Conservation (phyloP, 2,113 vertebrate species). For the Phycodurus eques region DNA sequence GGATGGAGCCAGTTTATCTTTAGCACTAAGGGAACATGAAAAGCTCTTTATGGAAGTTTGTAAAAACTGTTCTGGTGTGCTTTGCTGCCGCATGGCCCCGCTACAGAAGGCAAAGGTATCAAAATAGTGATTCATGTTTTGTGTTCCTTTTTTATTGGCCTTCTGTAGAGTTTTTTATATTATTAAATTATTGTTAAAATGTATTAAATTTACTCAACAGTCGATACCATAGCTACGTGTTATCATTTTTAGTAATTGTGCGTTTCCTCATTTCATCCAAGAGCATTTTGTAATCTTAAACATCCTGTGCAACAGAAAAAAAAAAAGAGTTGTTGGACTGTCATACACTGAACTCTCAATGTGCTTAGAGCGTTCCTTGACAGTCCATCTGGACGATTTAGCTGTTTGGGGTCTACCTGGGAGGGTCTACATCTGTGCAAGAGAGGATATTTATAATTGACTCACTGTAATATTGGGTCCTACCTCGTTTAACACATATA, state of each 20-base stretch:
- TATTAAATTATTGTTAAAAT: too few species aligned
- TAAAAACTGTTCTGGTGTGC: conserved; percentile 90
- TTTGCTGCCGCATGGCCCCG: conserved; percentile 98
- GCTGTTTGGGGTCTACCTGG: background rate
- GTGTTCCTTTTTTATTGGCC: background rate
- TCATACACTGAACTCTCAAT: background rate
- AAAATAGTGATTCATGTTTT: background rate
- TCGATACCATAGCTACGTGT: background rate
- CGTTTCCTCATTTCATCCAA: background rate
- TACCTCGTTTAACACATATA: background rate
- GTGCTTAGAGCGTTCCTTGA: background rate
- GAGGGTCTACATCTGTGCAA: background rate
- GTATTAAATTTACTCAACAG: too few species aligned
- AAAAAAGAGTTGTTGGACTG: background rate
- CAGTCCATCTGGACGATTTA: background rate
- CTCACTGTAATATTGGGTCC: background rate
- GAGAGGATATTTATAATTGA: background rate
- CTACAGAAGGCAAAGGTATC: conserved; percentile 95
- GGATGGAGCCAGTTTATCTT: conserved; percentile 92
- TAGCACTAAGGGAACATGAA: conserved; percentile 92
- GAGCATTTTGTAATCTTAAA: background rate
- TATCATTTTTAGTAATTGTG: background rate
- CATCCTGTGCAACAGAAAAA: background rate
- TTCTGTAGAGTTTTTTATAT: too few species aligned
- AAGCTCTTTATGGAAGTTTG: conserved; percentile 97